Conservation (phyloP, 2,888 invertebrate genomes). For the Chrysolina haemoptera region DNA sequence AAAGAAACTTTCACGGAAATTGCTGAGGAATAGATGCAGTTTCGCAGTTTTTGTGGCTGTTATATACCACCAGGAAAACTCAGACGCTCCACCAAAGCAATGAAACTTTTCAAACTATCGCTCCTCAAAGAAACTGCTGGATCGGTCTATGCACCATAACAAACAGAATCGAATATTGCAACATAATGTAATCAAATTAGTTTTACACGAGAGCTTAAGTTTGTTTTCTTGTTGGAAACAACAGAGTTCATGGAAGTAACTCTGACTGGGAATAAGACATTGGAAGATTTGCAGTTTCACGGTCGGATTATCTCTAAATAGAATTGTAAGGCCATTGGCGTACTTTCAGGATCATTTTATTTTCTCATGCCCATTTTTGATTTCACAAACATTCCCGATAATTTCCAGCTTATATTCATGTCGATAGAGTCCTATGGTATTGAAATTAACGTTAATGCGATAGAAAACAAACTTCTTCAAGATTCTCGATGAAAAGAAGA, state of each 20-base stretch:
- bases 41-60: neutral
- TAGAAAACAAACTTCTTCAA: too few species aligned
- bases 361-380: too few species aligned
- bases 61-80: neutral
- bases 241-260: neutral
- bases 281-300: neutral
- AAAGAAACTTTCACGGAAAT: neutral
- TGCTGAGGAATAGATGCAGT: neutral
- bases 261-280: neutral
- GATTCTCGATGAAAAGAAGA: too few species aligned
- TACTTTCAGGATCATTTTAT: neutral
- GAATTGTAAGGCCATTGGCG: neutral
- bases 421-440: too few species aligned
- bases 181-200: conserved; percentile 1
- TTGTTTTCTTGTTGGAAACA: neutral
- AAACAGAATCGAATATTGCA: neutral
- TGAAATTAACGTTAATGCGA: too few species aligned
- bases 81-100: neutral
- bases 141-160: neutral
- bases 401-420: too few species aligned
- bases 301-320: neutral
- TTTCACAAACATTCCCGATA: too few species aligned
- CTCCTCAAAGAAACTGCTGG: neutral
- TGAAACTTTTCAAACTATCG: neutral
- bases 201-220: neutral